Conservation (phyloP, 2,797 vertebrate species). For the Prionace glauca region DNA sequence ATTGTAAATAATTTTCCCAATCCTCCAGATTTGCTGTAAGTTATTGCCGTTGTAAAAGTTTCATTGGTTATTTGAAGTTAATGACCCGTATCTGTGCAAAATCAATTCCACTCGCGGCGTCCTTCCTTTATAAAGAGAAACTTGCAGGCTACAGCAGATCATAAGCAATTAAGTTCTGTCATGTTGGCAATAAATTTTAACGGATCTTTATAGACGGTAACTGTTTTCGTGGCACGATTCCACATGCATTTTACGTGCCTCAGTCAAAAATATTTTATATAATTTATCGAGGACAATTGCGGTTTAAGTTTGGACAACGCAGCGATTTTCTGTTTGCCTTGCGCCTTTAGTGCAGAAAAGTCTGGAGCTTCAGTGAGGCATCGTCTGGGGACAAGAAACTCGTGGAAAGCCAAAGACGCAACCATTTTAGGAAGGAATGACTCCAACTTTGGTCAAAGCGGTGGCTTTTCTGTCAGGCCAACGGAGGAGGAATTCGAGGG, state of each 20-base stretch:
- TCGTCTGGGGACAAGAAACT: background rate
- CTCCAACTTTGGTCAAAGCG: background rate
- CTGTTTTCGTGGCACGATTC: slow-evolving; percentile 9
- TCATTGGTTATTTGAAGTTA: slow-evolving; percentile 20
- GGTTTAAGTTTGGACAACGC: background rate
- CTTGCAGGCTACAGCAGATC: background rate
- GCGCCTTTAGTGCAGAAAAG: background rate
- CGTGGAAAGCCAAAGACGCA: background rate
- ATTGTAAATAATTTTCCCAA: slow-evolving; percentile 14
- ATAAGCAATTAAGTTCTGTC: background rate
- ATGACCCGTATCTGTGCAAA: slow-evolving; percentile 15
- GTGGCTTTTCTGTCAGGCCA: background rate
- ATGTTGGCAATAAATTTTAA: slow-evolving; percentile 23
- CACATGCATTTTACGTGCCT: background rate
- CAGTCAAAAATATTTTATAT: background rate
- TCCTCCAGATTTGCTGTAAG: background rate
- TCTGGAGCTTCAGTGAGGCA: background rate
- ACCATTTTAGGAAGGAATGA: too few relatives aligned
- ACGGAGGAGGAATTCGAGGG: background rate
- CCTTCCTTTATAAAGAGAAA: background rate
- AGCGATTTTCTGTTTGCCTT: background rate
- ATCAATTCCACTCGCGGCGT: background rate
- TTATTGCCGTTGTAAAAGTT: slow-evolving; percentile 1
- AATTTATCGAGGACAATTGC: background rate
- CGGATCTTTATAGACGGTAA: slow-evolving; percentile 1